Base-by-base conservation (phyloP, 2,113 vertebrate species). In the Motacilla tschutschensis region DNA sequence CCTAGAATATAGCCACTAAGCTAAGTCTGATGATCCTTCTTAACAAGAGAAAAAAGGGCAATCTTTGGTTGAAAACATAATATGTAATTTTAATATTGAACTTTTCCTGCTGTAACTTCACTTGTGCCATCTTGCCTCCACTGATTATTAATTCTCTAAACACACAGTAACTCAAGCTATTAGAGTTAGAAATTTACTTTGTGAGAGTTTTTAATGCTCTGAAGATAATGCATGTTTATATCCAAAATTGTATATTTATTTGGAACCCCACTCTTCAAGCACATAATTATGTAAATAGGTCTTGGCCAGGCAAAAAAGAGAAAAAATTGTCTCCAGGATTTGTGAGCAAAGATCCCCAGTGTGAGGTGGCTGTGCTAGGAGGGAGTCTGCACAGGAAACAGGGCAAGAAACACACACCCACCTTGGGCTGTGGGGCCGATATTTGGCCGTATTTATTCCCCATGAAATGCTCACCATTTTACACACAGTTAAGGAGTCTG, bases 261-360 rank as follows among this genome's bases (percentile, higher is more conserved):
- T 81, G 51, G 29, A 83, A 60, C 29, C 8, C 13, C 60, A 5
- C 18, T n/a, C 86, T 81, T 72, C 43, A 69, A 69, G 40, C 50
- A 81, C 15, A 2, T 75, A 54, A 84, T 88, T 76, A 72, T 33
- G 11, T 46, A 83, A 86, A 89, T 46, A 88, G n/a, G 46, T 28
- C 75, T 62, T 70, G 54, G 38, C 40, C 63, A 69, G 35, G 22
- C 8, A 16, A n/a, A 44, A 64, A 38, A 26, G 38, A 41, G 44
- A 41, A 57, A 40, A 33, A 48, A 14, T 12, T 58, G 6, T 36
- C 31, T 79, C 72, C 50, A 55, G 78, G 70, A 60, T 72, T 80
- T 72, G 38, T 0, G 0, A 90, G 66, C 12, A 4, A 50, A 83
- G 58, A 64, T 8, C 11, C 48, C 33, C 41, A 21, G 1, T 44